A percentile compares a stretch with the other conserved stretches of the same genome.
These are phyloP conservation scores for Heteromyza rotundicornis DNA, from an alignment of 2,888 invertebrate species.

Conservation along the genomic window DNA sequence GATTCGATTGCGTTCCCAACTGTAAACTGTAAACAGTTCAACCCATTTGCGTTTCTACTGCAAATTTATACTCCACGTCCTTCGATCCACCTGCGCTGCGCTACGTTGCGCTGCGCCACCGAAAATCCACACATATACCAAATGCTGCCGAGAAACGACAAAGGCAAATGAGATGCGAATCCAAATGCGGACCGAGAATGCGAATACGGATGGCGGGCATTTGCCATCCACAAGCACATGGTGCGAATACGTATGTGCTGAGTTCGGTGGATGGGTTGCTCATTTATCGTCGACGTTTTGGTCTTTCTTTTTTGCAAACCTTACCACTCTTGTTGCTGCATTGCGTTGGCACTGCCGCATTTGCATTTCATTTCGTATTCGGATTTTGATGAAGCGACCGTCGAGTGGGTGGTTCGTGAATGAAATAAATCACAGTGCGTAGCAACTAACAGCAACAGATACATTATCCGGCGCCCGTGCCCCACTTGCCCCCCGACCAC, in stretches of 20 bases:
- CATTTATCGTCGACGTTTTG: constrained; percentile 14
- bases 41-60: constrained; percentile 18
- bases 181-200: constrained; percentile 7
- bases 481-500: constrained; percentile 19
- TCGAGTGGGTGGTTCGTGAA: constrained; percentile 41
- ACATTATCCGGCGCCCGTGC: constrained; percentile 40
- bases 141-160: too few species aligned
- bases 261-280: neutral
- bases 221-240: neutral
- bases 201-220: constrained; percentile 6
- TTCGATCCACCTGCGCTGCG: constrained; percentile 29
- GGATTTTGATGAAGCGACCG: constrained; percentile 47
- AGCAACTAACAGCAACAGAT: constrained; percentile 37
- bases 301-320: constrained; percentile 1
- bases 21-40: constrained; percentile 20
- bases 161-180: constrained; percentile 26
- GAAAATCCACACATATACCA: constrained; percentile 16
- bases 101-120: too few species aligned
- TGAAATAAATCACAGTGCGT: constrained; percentile 53
- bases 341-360: constrained; percentile 36
- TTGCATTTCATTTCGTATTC: constrained; percentile 58
- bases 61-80: constrained; percentile 19
- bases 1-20: constrained; percentile 14
- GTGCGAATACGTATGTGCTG: neutral
- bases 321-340: constrained; percentile 11